A percentile compares a stretch with the other conserved stretches of the same genome.
These are phyloP conservation scores for Acanthornis magna DNA, from an alignment of 2,797 vertebrate genomes.

Conservation along the genomic window DNA sequence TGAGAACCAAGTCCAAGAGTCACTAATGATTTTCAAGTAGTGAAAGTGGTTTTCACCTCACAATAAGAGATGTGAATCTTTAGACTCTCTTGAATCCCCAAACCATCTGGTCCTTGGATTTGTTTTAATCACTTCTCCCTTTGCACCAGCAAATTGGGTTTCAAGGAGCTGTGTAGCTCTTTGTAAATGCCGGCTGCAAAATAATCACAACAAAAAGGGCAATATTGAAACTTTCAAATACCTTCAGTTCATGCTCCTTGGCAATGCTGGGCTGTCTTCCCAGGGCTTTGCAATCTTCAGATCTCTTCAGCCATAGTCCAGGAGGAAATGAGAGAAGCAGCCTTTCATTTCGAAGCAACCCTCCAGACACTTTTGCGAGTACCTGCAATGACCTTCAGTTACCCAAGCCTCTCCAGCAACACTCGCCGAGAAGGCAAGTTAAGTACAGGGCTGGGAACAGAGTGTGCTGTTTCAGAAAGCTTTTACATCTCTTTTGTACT, in stretches of 20 bases:
- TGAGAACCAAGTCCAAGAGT: neutral
- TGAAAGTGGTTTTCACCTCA: conserved; percentile 1
- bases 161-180: conserved; percentile 4
- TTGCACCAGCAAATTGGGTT: conserved; percentile 26
- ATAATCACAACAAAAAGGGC: neutral
- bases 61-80: neutral
- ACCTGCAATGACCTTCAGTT: conserved; percentile 48
- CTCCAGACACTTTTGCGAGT: neutral
- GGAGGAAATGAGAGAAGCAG: conserved; percentile 43
- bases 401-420: neutral
- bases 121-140: conserved; percentile 12
- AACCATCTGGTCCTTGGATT: conserved; percentile 8
- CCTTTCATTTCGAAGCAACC: conserved; percentile 32
- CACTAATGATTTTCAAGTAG: neutral
- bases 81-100: neutral
- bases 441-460: conserved; percentile 9
- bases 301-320: neutral
- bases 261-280: neutral
- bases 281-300: neutral
- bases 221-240: neutral
- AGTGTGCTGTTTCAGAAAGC: conserved; percentile 31
- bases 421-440: neutral
- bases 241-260: neutral
- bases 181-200: conserved; percentile 7
- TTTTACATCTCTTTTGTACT: conserved; percentile 39